Conservation (phyloP, 2,113 vertebrate species). For the Hypomesus transpacificus region DNA sequence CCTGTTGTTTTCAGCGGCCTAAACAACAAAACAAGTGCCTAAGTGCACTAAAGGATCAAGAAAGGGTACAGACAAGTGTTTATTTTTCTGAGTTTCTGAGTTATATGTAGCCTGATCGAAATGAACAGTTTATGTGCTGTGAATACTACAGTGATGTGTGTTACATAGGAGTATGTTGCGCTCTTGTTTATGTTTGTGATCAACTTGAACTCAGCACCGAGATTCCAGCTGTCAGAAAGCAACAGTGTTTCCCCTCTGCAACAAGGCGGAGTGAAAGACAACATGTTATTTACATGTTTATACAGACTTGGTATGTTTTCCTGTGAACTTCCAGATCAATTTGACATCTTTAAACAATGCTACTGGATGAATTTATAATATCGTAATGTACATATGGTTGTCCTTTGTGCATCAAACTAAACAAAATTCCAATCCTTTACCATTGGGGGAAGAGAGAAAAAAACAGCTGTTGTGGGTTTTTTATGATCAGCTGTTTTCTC, state of each 20-base stretch:
- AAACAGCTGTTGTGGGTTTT: conserved; percentile 17
- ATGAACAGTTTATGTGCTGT: conserved; percentile 60
- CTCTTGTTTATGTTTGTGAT: conserved; percentile 59
- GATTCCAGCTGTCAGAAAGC: conserved; percentile 39
- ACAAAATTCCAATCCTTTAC: no score
- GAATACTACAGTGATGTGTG: conserved; percentile 67
- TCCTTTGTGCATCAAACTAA: no score
- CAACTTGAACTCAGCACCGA: conserved; percentile 56
- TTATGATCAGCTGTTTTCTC: conserved; percentile 62
- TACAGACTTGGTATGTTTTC: no score
- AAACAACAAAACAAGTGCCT: conserved; percentile 53
- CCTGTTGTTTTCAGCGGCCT: background rate
- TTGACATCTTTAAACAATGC: no score
- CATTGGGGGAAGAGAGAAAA: background rate
- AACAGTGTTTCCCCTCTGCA: conserved; percentile 61
- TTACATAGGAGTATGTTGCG: conserved; percentile 66
- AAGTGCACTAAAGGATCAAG: conserved; percentile 61
- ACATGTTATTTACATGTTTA: background rate
- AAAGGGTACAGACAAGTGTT: conserved; percentile 54
- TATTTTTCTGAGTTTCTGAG: conserved; percentile 58
- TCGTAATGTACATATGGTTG: no score
- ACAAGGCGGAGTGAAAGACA: background rate
- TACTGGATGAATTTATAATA: no score
- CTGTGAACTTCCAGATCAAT: no score
- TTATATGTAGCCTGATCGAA: conserved; percentile 59